These are phyloP conservation scores for Diarsia mendica DNA, from an alignment of 2,888 invertebrate species.

Conservation along the genomic window DNA sequence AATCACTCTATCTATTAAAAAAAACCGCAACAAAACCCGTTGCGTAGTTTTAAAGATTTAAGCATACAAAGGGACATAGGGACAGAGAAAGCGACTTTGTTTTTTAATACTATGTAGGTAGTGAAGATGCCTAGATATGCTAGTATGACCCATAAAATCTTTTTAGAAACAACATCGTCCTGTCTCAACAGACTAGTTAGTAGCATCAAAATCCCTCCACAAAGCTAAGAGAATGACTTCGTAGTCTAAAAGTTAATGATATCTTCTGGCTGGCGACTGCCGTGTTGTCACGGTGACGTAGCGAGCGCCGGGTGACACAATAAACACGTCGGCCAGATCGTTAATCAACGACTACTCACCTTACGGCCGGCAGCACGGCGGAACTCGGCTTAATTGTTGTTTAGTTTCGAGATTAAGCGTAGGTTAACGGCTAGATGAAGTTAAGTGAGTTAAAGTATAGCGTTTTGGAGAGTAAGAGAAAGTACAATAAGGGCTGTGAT, in stretches of 20 bases:
- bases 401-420: constrained; percentile 38
- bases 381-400: constrained; percentile 39
- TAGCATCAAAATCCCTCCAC: background rate
- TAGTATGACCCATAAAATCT: background rate
- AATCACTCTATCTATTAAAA: too few species aligned
- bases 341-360: constrained; percentile 87
- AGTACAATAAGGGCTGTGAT: background rate
- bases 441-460: constrained; percentile 37
- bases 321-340: constrained; percentile 86
- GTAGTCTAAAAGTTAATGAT: constrained; percentile 57
- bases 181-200: background rate
- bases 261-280: constrained; percentile 38
- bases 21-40: too few species aligned
- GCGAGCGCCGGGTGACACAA: constrained; percentile 81
- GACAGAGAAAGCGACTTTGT: too few species aligned
- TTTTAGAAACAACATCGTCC: background rate
- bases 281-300: constrained; percentile 71
- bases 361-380: constrained; percentile 66
- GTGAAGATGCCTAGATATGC: background rate
- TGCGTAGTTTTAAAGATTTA: too few species aligned
- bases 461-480: background rate
- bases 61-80: too few species aligned
- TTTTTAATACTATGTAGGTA: too few species aligned
- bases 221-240: constrained; percentile 30
- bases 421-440: constrained; percentile 18